Percentiles rank a stretch among this genome's conserved stretches.
phyloP scores from a whole-genome alignment of 1,140 invertebrate genomes.

The Anastatus disparis region DNA sequence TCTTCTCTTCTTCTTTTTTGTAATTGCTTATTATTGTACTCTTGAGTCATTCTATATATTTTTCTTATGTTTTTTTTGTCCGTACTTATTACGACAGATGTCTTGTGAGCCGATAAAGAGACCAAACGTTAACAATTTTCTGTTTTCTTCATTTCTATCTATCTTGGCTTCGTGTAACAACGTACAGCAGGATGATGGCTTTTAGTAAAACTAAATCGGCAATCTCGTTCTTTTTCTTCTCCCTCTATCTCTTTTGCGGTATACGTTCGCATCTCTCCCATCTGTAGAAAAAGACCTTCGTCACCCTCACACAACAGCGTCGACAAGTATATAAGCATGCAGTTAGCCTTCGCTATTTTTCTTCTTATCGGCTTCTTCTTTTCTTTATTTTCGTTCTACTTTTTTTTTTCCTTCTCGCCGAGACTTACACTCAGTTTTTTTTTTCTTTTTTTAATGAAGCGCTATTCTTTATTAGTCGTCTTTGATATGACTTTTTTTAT shows the following conservation, averaged over 20 bases:
- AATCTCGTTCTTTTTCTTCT: not conserved
- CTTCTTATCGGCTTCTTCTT: not conserved
- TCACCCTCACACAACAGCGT: not conserved
- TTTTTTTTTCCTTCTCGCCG: not conserved
- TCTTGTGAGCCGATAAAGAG: too few relatives aligned
- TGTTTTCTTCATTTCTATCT: too few relatives aligned
- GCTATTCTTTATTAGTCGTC: slow-evolving; percentile 11
- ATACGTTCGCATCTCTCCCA: not conserved
- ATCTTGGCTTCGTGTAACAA: too few relatives aligned
- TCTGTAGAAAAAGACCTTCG: not conserved
- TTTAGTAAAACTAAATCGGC: too few relatives aligned
- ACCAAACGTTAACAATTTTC: too few relatives aligned
- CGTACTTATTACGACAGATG: too few relatives aligned
- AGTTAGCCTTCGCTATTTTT: not conserved
- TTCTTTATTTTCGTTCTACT: not conserved
- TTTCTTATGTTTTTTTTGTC: too few relatives aligned
- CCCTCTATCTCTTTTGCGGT: not conserved
- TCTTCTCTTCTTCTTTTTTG: too few relatives aligned
- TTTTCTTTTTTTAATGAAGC: not conserved
- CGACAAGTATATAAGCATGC: not conserved
- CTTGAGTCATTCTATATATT: too few relatives aligned
- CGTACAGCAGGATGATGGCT: too few relatives aligned
- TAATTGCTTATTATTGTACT: too few relatives aligned
- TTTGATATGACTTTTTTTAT: not conserved
- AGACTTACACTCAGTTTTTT: not conserved